These are phyloP conservation scores for Odontothrips loti DNA, from an alignment of 2,888 invertebrate species.

Conservation along the genomic window DNA sequence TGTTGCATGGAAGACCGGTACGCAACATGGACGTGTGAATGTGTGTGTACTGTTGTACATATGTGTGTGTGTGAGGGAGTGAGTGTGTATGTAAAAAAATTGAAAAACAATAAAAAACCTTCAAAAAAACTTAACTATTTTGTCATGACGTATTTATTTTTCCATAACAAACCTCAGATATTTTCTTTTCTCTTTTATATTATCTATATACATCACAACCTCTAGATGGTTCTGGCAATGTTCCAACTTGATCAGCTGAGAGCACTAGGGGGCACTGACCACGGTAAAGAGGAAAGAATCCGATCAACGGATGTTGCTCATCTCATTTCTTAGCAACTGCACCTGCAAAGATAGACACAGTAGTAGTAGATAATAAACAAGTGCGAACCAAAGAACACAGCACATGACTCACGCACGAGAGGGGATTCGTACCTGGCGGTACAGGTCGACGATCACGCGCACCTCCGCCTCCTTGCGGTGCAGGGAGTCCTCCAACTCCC, in stretches of 20 bases:
- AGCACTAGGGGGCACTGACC: no score
- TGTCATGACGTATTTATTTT: no score
- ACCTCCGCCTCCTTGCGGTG: constrained; percentile 3
- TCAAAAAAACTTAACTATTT: background rate
- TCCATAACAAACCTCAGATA: no score
- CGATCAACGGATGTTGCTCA: background rate
- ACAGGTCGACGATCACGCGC: constrained; percentile 4
- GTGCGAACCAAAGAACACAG: no score
- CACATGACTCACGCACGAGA: no score
- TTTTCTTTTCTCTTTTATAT: no score
- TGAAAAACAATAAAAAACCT: background rate
- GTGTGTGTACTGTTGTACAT: background rate
- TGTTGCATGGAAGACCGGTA: background rate
- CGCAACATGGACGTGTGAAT: background rate
- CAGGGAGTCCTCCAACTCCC: background rate
- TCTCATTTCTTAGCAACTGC: background rate
- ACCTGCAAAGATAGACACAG: background rate
- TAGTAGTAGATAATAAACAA: no score
- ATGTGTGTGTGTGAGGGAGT: background rate
- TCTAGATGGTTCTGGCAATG: no score
- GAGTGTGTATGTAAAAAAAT: background rate
- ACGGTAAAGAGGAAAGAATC: background rate
- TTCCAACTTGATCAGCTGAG: no score
- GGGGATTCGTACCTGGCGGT: background rate
- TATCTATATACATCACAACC: no score